These are phyloP conservation scores for Leuctra nigra DNA, from an alignment of 2,888 invertebrate species.

Conservation along the genomic window DNA sequence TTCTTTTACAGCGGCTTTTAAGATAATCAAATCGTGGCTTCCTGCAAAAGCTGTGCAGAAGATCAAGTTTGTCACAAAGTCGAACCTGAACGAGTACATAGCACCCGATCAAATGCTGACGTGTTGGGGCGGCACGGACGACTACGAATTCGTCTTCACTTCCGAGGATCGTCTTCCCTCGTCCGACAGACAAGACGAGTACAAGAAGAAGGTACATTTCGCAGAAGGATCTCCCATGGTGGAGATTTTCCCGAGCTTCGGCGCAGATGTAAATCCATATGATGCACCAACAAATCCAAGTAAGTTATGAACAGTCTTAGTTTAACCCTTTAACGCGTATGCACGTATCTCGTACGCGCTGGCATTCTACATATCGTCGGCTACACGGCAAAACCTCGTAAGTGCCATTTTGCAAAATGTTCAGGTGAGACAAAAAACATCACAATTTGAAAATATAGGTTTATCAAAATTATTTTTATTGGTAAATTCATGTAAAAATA, in stretches of 20 bases:
- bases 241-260: slow-evolving; percentile 38
- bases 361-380: too few species aligned
- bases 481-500: too few species aligned
- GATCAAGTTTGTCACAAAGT: slow-evolving; percentile 77
- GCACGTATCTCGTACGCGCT: too few species aligned
- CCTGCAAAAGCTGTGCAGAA: slow-evolving; percentile 83
- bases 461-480: too few species aligned
- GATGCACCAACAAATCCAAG: neutral
- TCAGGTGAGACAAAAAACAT: too few species aligned
- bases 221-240: slow-evolving; percentile 51
- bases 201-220: slow-evolving; percentile 47
- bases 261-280: slow-evolving; percentile 31
- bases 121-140: slow-evolving; percentile 74
- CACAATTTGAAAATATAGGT: too few species aligned
- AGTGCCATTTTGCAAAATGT: too few species aligned
- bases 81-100: slow-evolving; percentile 66
- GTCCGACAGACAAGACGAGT: slow-evolving; percentile 29
- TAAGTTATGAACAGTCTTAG: too few species aligned
- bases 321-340: too few species aligned
- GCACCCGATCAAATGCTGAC: slow-evolving; percentile 64
- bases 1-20: slow-evolving; percentile 69
- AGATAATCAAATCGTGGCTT: slow-evolving; percentile 78
- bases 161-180: slow-evolving; percentile 45
- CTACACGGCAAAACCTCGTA: too few species aligned
- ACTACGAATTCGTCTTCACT: slow-evolving; percentile 64